Evolutionary conservation across 2,888 invertebrate genomes (phyloP), one percentile per base, ranked within the genome.

Genomic region (Hyppa rectilinea): DNA sequence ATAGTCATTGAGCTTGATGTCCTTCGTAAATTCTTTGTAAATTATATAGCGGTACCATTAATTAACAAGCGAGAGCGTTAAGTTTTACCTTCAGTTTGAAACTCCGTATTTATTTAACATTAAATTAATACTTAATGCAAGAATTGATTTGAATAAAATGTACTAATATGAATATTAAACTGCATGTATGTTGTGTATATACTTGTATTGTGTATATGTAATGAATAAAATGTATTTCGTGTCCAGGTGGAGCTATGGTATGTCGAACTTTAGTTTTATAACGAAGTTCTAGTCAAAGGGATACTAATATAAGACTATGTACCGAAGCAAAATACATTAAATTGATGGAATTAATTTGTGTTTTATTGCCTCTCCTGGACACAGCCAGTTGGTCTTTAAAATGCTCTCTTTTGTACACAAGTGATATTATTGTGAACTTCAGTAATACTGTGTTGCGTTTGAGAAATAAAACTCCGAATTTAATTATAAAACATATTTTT

Each of bases 391-490:
- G 36, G 72, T 77, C 64, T 52, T 50, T 75, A 69, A 70, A 78
- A 75, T 69, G 82, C 86, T 84, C 85, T 86, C 84, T 86, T 80
- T 75, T 83, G 72, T 82, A 77, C 72, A 81, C 73, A 81, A 76
- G 62, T 69, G 59, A 81, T 78, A 75, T 68, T 67, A 75, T 78
- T 76, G 58, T 83, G 71, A 68, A 82, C 66, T 78, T 72, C 65
- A 61, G 66, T 74, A 77, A 79, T 73, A 83, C 78, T 77, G 80
- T 78, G 78, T 88, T 85, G 83, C 81, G 85, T 87, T 88, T 86
- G 78, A 84, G 75, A 88, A 91, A 89, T 89, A 88, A 91, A 91
- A 90, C 86, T 78, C 84, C 82, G 76, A 88, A 88, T 87, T 85
- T 71, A 87, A 84, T 82, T 83, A 81, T 82, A 68, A 78, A 77